A percentile compares a stretch with the other conserved stretches of the same genome.
Conservation (phyloP, 2,888 invertebrate genomes). For the Clivina fossor region DNA sequence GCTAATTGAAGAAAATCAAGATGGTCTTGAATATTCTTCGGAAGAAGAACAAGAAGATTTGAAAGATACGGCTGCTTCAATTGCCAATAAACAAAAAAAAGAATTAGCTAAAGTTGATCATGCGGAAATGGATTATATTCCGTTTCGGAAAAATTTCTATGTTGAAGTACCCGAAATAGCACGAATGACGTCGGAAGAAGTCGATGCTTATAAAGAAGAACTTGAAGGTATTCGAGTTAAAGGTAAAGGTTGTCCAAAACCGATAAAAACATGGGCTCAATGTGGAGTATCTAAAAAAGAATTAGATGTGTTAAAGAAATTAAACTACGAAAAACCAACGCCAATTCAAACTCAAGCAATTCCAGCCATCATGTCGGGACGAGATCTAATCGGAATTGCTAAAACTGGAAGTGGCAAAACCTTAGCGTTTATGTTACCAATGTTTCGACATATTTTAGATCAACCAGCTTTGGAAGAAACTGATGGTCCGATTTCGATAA, state of each 20-base stretch:
- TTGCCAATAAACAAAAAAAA: slow-evolving; percentile 88
- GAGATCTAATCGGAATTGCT: slow-evolving; percentile 97
- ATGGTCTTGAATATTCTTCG: slow-evolving; percentile 95
- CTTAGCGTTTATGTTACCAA: slow-evolving; percentile 93
- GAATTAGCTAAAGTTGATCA: slow-evolving; percentile 94
- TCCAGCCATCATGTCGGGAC: slow-evolving; percentile 93
- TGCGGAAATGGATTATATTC: slow-evolving; percentile 78
- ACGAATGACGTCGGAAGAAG: slow-evolving; percentile 85
- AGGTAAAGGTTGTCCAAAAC: slow-evolving; percentile 95
- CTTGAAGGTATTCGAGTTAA: slow-evolving; percentile 94
- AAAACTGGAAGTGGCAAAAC: slow-evolving; percentile 99
- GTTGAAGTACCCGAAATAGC: slow-evolving; percentile 96
- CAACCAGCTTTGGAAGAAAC: slow-evolving; percentile 92
- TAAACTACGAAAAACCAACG: slow-evolving; percentile 94
- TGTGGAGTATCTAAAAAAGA: slow-evolving; percentile 97
- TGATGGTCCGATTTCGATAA: slow-evolving; percentile 95
- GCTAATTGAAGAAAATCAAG: slow-evolving; percentile 98
- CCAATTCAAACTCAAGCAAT: slow-evolving; percentile 99
- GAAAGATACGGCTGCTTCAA: slow-evolving; percentile 84
- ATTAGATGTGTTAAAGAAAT: slow-evolving; percentile 86
- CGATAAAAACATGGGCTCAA: slow-evolving; percentile 96
- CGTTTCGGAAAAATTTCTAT: slow-evolving; percentile 95
- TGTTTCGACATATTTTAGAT: slow-evolving; percentile 95
- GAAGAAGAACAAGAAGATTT: slow-evolving; percentile 96
- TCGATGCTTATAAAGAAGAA: slow-evolving; percentile 82